These are phyloP conservation scores for Eulemur macaco DNA, from an alignment of 2,113 vertebrate species.

Conservation along the genomic window DNA sequence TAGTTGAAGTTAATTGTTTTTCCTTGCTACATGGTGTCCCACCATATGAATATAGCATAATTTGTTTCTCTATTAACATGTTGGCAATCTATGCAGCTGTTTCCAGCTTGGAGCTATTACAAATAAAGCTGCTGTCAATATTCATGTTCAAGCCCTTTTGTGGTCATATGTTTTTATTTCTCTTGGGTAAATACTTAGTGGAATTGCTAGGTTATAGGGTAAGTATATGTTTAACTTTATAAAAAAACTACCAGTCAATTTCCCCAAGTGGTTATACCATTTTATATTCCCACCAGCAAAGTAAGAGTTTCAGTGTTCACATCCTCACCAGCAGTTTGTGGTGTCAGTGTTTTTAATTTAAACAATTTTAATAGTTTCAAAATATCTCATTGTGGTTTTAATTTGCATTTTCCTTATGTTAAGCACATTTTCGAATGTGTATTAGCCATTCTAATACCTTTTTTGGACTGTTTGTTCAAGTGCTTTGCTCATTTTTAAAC, in stretches of 20 bases:
- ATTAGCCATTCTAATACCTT: background rate
- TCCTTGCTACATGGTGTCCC: background rate
- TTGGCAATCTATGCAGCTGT: background rate
- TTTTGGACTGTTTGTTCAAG: background rate
- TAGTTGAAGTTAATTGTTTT: background rate
- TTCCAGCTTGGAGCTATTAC: background rate
- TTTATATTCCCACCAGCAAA: background rate
- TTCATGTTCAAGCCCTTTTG: background rate
- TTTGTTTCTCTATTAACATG: background rate
- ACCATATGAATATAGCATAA: background rate
- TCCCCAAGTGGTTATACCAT: background rate
- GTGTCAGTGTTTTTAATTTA: background rate
- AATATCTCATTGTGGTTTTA: background rate
- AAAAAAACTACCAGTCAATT: background rate
- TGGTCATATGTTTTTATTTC: background rate
- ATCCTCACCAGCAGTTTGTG: no score
- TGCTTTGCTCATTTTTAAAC: background rate
- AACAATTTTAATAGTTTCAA: background rate
- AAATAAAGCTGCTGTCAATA: background rate
- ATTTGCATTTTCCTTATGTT: background rate
- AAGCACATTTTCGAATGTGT: background rate
- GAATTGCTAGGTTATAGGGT: background rate
- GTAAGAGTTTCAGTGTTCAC: background rate
- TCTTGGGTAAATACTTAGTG: constrained; percentile 1
- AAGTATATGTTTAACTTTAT: background rate